A percentile compares a stretch with the other conserved stretches of the same genome.
Evolutionary conservation across 2,888 invertebrate species (phyloP).

Genomic region (Nipponacmea schrenckii): DNA sequence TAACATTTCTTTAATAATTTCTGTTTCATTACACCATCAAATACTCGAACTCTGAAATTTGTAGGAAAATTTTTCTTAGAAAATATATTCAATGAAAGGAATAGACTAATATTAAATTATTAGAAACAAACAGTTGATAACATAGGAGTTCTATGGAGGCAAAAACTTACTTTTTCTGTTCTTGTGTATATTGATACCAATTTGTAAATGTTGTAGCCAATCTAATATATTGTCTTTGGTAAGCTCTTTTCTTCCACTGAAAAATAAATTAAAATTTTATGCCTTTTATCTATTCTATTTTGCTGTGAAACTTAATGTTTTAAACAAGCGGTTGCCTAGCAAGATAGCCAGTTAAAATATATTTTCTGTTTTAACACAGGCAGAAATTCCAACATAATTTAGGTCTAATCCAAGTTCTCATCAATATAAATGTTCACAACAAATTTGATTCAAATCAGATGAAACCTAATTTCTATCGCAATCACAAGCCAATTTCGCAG

Average conservation of each 20-base stretch:
- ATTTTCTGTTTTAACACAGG: no score
- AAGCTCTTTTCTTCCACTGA: slow-evolving; percentile 41
- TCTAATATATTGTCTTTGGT: slow-evolving; percentile 35
- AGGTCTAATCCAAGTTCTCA: no score
- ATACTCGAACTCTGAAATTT: slow-evolving; percentile 42
- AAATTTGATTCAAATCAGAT: no score
- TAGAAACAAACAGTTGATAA: not conserved
- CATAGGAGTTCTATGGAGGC: no score
- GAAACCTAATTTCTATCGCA: no score
- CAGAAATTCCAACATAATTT: no score
- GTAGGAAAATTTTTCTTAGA: no score
- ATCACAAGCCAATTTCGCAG: no score
- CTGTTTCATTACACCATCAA: slow-evolving; percentile 38
- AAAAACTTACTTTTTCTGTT: slow-evolving; percentile 47
- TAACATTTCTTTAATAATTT: slow-evolving; percentile 38
- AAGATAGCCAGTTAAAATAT: no score
- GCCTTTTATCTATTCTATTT: not conserved
- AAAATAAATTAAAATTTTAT: slow-evolving; percentile 11
- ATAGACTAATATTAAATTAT: slow-evolving; percentile 4
- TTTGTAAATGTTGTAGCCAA: slow-evolving; percentile 36
- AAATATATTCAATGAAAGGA: slow-evolving; percentile 6
- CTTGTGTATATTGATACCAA: slow-evolving; percentile 48
- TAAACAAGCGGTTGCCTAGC: no score
- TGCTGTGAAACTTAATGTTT: no score
- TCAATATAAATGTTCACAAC: no score